Percentiles rank a stretch among this genome's conserved stretches.
Evolutionary conservation across 1,140 invertebrate species (phyloP).

Genomic region (Argopecten irradians): DNA sequence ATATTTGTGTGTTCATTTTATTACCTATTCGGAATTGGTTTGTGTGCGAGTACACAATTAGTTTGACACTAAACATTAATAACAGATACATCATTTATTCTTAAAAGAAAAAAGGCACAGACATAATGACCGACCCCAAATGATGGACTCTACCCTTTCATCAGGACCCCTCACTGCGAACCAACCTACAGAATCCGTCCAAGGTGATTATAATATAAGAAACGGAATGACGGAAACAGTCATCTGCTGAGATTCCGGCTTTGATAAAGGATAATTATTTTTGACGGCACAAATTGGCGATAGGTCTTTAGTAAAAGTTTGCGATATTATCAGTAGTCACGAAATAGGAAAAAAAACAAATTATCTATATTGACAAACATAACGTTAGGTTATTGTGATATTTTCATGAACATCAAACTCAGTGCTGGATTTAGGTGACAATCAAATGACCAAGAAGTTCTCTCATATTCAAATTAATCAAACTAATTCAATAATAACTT

Average conservation of each 20-base stretch:
- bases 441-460: no score
- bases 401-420: neutral
- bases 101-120: neutral
- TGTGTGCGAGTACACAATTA: neutral
- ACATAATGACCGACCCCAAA: neutral
- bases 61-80: neutral
- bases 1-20: neutral
- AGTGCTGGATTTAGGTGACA: no score
- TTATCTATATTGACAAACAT: neutral
- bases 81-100: neutral
- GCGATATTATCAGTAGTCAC: neutral
- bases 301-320: constrained; percentile 15
- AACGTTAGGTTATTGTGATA: neutral
- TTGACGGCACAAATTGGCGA: neutral
- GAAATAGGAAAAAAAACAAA: neutral
- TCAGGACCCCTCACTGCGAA: neutral
- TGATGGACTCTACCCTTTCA: neutral
- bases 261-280: constrained; percentile 1
- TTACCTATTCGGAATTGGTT: neutral
- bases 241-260: constrained; percentile 20
- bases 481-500: no score
- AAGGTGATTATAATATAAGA: constrained; percentile 12
- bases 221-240: neutral
- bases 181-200: constrained; percentile 12
- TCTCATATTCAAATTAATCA: no score